phyloP scores from a whole-genome alignment of 2,888 invertebrate genomes.

The Lepidocyrtinus sp. region DNA sequence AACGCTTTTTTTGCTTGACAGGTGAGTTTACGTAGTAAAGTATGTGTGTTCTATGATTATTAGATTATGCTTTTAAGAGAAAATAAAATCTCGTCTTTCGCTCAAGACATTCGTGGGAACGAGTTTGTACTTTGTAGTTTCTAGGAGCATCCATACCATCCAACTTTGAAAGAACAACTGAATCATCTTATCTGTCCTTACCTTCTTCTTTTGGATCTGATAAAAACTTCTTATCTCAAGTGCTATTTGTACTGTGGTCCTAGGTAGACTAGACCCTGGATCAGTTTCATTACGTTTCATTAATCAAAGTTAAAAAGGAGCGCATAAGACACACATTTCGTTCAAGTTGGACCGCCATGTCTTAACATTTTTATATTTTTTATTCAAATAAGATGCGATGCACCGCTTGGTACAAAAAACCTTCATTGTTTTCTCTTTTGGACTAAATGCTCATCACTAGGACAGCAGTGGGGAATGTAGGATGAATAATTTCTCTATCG shows the following conservation, averaged over 20 bases:
- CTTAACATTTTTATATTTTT: no score
- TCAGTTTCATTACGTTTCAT: conserved; percentile 44
- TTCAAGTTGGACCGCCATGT: neutral
- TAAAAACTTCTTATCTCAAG: conserved; percentile 1
- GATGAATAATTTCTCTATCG: neutral
- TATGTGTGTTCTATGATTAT: conserved; percentile 44
- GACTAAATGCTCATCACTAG: neutral
- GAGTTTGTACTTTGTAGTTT: no score
- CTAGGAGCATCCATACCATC: neutral
- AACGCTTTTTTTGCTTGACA: conserved; percentile 3
- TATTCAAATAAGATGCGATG: neutral
- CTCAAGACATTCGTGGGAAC: conserved; percentile 47
- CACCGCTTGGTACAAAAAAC: no score
- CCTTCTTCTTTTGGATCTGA: conserved; percentile 32
- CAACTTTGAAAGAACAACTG: conserved; percentile 22
- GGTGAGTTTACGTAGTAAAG: conserved; percentile 20
- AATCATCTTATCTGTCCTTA: conserved; percentile 31
- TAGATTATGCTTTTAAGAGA: conserved; percentile 39
- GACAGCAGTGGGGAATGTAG: neutral
- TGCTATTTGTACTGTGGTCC: no score
- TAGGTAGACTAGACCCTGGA: no score
- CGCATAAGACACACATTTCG: conserved; percentile 23
- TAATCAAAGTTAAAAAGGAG: conserved; percentile 46
- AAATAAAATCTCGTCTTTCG: no score
- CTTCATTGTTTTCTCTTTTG: no score